phyloP scores from a whole-genome alignment of 2,888 invertebrate genomes.

The Cotesia congregata region DNA sequence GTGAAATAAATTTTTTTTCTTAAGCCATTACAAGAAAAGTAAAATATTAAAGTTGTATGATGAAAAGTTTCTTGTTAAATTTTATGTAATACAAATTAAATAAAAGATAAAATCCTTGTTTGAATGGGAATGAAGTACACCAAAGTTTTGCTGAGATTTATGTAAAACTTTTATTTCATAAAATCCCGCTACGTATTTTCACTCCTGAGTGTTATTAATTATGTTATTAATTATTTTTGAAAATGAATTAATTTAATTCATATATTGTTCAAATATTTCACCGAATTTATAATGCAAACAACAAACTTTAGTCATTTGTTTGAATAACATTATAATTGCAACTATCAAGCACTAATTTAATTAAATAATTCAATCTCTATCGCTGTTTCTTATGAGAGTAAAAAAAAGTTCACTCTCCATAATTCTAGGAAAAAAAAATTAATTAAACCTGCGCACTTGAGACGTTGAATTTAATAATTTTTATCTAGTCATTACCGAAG shows the following conservation, averaged over 20 bases:
- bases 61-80: constrained; percentile 9
- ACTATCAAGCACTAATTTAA: neutral
- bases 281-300: neutral
- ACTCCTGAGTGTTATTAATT: neutral
- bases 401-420: neutral
- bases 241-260: neutral
- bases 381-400: neutral
- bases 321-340: neutral
- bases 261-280: neutral
- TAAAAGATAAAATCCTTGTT: neutral
- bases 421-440: neutral
- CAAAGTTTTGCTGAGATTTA: neutral
- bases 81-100: constrained; percentile 1
- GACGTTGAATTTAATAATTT: constrained; percentile 1
- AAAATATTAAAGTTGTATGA: constrained; percentile 16
- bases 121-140: neutral
- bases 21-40: neutral
- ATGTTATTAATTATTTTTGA: neutral
- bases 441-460: neutral
- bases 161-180: neutral
- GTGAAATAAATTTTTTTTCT: no score
- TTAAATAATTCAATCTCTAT: neutral
- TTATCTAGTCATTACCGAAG: neutral
- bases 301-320: neutral
- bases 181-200: neutral